These are phyloP conservation scores for Hassar affinis DNA, from an alignment of 2,113 vertebrate species.

Conservation along the genomic window DNA sequence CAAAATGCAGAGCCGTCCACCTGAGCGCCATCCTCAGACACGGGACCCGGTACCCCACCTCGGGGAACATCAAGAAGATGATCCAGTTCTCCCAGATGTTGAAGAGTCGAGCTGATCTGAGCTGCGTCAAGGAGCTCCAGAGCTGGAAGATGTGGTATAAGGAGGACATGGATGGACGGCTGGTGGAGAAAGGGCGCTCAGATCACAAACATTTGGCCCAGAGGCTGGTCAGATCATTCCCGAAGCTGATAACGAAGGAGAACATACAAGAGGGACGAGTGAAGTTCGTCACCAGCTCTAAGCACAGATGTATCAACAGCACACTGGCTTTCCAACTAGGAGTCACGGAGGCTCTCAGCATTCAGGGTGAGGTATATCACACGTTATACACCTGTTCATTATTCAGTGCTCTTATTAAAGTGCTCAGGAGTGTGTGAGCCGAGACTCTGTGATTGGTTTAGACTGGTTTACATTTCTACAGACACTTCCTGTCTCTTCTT, in stretches of 20 bases:
- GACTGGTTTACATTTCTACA: not conserved
- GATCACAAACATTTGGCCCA: constrained; percentile 81
- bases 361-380: constrained; percentile 59
- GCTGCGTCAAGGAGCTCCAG: constrained; percentile 65
- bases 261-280: constrained; percentile 68
- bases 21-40: constrained; percentile 84
- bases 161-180: constrained; percentile 85
- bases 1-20: constrained; percentile 76
- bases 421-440: not conserved
- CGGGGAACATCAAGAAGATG: constrained; percentile 81
- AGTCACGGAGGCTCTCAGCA: constrained; percentile 60
- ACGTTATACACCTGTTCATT: not conserved
- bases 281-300: constrained; percentile 85
- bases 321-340: constrained; percentile 78
- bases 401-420: not conserved
- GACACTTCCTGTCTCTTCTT: not conserved
- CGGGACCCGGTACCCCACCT: constrained; percentile 87
- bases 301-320: constrained; percentile 90
- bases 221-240: constrained; percentile 82
- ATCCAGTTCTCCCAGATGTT: constrained; percentile 71
- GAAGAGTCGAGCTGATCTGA: constrained; percentile 35
- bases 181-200: constrained; percentile 77
- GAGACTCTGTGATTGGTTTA: not conserved
- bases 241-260: constrained; percentile 74
- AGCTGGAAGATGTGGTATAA: constrained; percentile 85